Evolutionary conservation across 2,113 vertebrate species (phyloP).

Genomic region (Siniperca knerii): DNA sequence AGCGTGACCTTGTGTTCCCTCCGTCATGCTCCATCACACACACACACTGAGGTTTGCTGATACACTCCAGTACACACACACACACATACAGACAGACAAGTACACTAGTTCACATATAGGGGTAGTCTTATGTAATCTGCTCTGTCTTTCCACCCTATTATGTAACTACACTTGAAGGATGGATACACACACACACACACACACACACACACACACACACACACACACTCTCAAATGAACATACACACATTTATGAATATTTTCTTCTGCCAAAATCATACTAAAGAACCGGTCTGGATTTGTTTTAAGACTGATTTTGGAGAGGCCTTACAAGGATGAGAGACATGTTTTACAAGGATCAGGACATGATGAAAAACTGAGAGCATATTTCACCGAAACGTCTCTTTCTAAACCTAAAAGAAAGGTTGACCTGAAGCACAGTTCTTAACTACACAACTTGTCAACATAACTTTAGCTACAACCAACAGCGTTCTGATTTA

Average conservation of each 20-base stretch:
- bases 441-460: no score
- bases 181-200: conserved; percentile 26
- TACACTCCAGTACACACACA: background rate
- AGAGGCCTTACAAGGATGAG: background rate
- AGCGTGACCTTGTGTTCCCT: conserved; percentile 48
- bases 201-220: conserved; percentile 16
- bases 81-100: conserved; percentile 11
- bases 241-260: conserved; percentile 22
- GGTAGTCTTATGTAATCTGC: conserved; percentile 59
- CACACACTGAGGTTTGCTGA: background rate
- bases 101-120: conserved; percentile 26
- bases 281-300: background rate
- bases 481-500: background rate
- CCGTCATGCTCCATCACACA: background rate
- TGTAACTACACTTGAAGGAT: conserved; percentile 55
- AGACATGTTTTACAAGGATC: background rate
- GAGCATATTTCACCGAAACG: background rate
- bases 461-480: no score
- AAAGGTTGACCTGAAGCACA: background rate
- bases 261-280: conserved; percentile 1
- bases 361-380: background rate
- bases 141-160: conserved; percentile 56
- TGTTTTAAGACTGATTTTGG: background rate
- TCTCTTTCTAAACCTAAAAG: background rate
- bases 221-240: conserved; percentile 22